A percentile compares a stretch with the other conserved stretches of the same genome.
Conservation (phyloP, 2,797 vertebrate genomes). For the Columba guinea region DNA sequence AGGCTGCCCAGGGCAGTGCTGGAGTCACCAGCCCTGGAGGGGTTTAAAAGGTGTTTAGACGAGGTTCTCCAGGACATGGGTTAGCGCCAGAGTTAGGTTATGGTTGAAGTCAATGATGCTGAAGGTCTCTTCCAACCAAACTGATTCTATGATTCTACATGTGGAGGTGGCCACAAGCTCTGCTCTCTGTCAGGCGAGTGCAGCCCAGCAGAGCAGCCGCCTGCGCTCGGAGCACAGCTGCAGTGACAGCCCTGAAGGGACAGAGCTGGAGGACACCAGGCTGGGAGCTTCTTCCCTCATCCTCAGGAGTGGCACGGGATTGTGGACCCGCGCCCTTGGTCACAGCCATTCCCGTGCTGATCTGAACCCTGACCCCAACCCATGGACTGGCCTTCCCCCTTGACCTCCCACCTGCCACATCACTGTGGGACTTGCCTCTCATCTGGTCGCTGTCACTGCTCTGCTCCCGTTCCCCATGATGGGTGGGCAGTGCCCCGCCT, state of each 20-base stretch:
- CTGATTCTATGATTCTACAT: too few relatives aligned
- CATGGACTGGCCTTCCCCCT: too few relatives aligned
- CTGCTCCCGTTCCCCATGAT: not conserved
- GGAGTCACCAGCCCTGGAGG: too few relatives aligned
- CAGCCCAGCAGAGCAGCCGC: rapidly evolving
- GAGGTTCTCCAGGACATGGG: too few relatives aligned
- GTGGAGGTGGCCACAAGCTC: too few relatives aligned
- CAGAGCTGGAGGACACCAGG: not conserved
- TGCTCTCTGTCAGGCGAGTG: rapidly evolving
- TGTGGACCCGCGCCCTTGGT: rapidly evolving
- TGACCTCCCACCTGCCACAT: not conserved
- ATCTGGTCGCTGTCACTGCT: not conserved
- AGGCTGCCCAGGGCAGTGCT: too few relatives aligned
- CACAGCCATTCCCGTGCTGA: not conserved
- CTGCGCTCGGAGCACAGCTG: not conserved
- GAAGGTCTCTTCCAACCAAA: too few relatives aligned
- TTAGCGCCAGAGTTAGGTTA: too few relatives aligned
- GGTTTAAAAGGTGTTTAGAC: too few relatives aligned
- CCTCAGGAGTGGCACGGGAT: not conserved
- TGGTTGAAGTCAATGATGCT: too few relatives aligned
- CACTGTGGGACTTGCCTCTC: rapidly evolving
- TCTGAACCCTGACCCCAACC: not conserved
- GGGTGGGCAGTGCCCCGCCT: not conserved
- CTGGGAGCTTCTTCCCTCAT: not conserved
- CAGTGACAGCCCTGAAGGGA: not conserved